Percentiles rank a stretch among this genome's conserved stretches.
phyloP scores from a whole-genome alignment of 2,888 invertebrate species.

The Oeneis ivallda region DNA sequence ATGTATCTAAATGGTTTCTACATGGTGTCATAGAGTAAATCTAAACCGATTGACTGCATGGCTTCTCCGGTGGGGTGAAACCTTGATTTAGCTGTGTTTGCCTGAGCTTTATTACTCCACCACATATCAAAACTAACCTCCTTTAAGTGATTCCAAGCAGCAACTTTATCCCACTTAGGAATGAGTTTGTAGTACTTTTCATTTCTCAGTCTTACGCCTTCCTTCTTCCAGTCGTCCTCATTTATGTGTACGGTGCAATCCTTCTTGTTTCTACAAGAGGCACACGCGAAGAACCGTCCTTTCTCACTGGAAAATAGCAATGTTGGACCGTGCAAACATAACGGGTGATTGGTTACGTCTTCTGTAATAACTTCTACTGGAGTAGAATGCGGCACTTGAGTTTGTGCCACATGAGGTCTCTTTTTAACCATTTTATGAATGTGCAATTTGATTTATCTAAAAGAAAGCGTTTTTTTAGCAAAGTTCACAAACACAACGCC shows the following conservation, averaged over 20 bases:
- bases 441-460: not conserved
- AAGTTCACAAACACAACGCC: too few relatives aligned
- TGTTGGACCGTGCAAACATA: conserved; percentile 89
- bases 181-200: conserved; percentile 71
- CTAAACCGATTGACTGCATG: too few relatives aligned
- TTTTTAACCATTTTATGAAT: conserved; percentile 61
- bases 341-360: conserved; percentile 84
- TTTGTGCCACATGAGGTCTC: conserved; percentile 53
- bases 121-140: conserved; percentile 57
- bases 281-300: conserved; percentile 88
- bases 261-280: conserved; percentile 90
- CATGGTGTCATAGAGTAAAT: too few relatives aligned
- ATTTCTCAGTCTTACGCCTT: conserved; percentile 70
- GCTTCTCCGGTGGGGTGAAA: too few relatives aligned
- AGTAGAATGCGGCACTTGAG: conserved; percentile 45
- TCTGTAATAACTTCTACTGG: conserved; percentile 79
- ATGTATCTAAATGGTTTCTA: too few relatives aligned
- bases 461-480: too few relatives aligned
- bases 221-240: conserved; percentile 78
- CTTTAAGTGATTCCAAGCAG: conserved; percentile 76
- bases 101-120: too few relatives aligned
- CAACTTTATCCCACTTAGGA: conserved; percentile 76
- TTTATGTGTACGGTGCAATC: conserved; percentile 87
- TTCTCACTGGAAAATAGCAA: conserved; percentile 84
- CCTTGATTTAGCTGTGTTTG: too few relatives aligned